Conservation (phyloP, 2,797 vertebrate species). For the Lacerta bilineata region DNA sequence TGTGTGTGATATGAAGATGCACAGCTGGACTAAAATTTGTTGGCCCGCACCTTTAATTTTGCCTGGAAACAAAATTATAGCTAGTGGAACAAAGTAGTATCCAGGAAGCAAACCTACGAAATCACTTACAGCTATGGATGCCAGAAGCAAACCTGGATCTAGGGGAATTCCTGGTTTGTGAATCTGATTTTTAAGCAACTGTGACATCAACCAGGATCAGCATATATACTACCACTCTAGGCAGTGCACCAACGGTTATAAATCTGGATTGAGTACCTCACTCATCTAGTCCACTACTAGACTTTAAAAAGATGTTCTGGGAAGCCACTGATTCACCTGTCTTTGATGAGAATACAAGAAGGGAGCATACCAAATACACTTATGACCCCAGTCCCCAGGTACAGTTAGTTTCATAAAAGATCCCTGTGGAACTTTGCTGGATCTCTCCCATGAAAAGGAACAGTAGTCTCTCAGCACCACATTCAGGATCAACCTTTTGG, state of each 20-base stretch:
- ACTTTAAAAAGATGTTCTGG: not conserved
- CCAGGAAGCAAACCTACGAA: not conserved
- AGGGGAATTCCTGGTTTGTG: no score
- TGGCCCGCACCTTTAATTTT: not conserved
- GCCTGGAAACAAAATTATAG: not conserved
- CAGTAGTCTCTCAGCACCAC: not conserved
- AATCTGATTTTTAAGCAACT: not conserved
- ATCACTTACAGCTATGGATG: not conserved
- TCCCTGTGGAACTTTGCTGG: not conserved
- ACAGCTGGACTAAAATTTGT: not conserved
- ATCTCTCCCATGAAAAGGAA: not conserved
- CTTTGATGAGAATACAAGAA: not conserved
- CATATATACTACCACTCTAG: no score
- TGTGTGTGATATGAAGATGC: not conserved
- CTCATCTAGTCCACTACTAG: not conserved
- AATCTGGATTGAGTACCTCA: not conserved
- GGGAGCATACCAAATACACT: not conserved
- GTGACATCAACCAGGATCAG: no score
- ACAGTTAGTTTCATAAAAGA: not conserved
- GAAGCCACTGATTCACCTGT: not conserved
- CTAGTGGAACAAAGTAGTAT: not conserved
- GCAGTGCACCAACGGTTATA: no score
- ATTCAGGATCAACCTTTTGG: not conserved
- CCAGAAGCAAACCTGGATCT: not conserved
- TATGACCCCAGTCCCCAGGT: no score